A percentile compares a stretch with the other conserved stretches of the same genome.
These are phyloP conservation scores for Cydia pomonella DNA, from an alignment of 1,140 invertebrate genomes.

Conservation along the genomic window DNA sequence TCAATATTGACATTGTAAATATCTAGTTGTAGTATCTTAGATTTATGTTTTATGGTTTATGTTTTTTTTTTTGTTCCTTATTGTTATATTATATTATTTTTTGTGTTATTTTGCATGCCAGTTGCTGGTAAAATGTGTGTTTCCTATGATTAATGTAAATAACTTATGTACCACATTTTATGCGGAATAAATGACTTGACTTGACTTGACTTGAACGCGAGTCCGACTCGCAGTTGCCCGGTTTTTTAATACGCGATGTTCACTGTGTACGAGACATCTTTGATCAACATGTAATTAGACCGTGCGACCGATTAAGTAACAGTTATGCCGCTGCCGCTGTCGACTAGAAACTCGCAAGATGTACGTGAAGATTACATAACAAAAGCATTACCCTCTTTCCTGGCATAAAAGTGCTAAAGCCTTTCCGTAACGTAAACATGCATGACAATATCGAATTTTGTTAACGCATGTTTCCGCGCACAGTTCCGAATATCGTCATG, in stretches of 20 bases:
- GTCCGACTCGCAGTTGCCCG: too few species aligned
- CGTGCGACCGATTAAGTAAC: conserved; percentile 59
- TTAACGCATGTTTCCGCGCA: not conserved
- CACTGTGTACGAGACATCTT: conserved; percentile 17
- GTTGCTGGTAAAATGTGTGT: too few species aligned
- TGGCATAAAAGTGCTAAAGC: not conserved
- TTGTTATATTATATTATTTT: too few species aligned
- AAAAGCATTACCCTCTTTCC: conserved; percentile 1
- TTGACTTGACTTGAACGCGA: too few species aligned
- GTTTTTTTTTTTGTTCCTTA: too few species aligned
- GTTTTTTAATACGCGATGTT: conserved; percentile 9
- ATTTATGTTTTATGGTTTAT: too few species aligned
- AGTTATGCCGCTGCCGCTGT: conserved; percentile 34
- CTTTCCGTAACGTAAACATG: conserved; percentile 7
- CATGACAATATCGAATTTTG: not conserved
- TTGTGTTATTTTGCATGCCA: too few species aligned
- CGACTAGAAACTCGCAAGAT: conserved; percentile 27
- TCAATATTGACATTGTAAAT: too few species aligned
- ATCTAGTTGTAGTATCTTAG: too few species aligned
- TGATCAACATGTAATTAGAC: conserved; percentile 47
- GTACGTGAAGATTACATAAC: conserved; percentile 1
- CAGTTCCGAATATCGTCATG: conserved; percentile 26
- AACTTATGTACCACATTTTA: too few species aligned
- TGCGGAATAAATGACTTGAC: too few species aligned
- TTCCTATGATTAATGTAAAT: too few species aligned